Evolutionary conservation across 2,113 vertebrate genomes (phyloP), one percentile per base, ranked within the genome.

Genomic region (Thunnus thynnus): DNA sequence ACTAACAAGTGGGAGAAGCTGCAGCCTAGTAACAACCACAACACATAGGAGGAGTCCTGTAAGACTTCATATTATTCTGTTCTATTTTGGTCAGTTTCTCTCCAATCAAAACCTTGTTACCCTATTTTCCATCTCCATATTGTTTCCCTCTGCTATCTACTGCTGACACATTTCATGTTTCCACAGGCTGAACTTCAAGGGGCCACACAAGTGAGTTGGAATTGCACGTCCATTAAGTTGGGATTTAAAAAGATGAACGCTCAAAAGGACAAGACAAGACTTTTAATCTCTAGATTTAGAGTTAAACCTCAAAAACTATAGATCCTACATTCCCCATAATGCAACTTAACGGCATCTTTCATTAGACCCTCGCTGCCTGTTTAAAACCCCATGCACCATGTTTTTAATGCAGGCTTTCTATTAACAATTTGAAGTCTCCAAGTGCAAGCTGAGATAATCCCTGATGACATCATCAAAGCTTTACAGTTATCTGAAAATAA

Each of bases 81-180:
- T 52, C 61, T 25, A 14, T 66, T 77, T 22, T 13, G 18, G 65
- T 57, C 80, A 32, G 12, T 20, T 56, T 22, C 51, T 41, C 32
- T 52, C 44, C 16, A 18, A 13, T 74, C 27, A 13, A 3, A 4
- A 41, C 6, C 32, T 36, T 36, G 2, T 14, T 3, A 20, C 30
- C 22, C 41, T 73, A 16, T 44, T 56, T 44, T 12, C 32, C 52
- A 17, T 69, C 12, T 41, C 36, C 9, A 9, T 41, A 41, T 57
- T 56, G 20, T 10, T 13, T 55, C 14, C 36, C 48, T 44, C 5
- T 30, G 55, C 5, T 4, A 14, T 25, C 55, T 27, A 2, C 3
- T 58, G 18, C 52, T 54, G 3, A 8, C 8, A 13, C 3, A 16
- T n/a, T 67, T 44, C 10, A 41, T 44, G 32, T 63, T 44, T 44